phyloP scores from a whole-genome alignment of 1,140 invertebrate species.

The Ostrea denselamellosa region DNA sequence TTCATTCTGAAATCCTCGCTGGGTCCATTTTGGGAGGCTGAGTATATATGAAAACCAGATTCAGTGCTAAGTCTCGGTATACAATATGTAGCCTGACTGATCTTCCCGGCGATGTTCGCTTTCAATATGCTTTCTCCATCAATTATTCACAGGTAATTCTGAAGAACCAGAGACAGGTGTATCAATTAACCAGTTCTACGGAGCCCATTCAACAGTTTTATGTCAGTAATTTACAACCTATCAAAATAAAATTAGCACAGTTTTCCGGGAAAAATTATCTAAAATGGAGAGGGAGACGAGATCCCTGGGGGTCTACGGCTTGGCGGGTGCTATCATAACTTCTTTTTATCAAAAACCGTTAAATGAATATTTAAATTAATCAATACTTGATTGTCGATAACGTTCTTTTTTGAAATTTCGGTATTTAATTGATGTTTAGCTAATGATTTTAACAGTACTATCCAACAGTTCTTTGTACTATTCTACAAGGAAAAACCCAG shows the following conservation, averaged over 20 bases:
- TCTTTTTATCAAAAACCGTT: slow-evolving; percentile 36
- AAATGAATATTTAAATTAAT: slow-evolving; percentile 35
- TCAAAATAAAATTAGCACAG: slow-evolving; percentile 37
- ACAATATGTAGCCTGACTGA: neutral
- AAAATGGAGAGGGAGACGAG: neutral
- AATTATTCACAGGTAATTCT: slow-evolving; percentile 31
- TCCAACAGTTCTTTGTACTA: no score
- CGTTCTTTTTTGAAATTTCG: slow-evolving; percentile 6
- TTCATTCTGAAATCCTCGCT: slow-evolving; percentile 22
- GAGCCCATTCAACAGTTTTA: slow-evolving; percentile 31
- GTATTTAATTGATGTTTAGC: neutral
- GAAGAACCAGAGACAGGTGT: slow-evolving; percentile 10
- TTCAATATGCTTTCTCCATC: slow-evolving; percentile 39
- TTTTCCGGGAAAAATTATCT: slow-evolving; percentile 34
- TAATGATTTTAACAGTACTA: no score
- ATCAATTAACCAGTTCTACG: slow-evolving; percentile 24
- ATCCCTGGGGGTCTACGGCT: neutral
- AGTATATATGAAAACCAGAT: slow-evolving; percentile 6
- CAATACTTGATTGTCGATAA: neutral
- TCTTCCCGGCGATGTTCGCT: slow-evolving; percentile 3
- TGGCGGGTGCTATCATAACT: neutral
- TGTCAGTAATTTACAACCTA: slow-evolving; percentile 25
- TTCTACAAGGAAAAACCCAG: no score
- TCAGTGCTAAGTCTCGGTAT: neutral
- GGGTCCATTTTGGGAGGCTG: neutral